phyloP scores from a whole-genome alignment of 23 tunicate genomes.

The Corella eumyota region DNA sequence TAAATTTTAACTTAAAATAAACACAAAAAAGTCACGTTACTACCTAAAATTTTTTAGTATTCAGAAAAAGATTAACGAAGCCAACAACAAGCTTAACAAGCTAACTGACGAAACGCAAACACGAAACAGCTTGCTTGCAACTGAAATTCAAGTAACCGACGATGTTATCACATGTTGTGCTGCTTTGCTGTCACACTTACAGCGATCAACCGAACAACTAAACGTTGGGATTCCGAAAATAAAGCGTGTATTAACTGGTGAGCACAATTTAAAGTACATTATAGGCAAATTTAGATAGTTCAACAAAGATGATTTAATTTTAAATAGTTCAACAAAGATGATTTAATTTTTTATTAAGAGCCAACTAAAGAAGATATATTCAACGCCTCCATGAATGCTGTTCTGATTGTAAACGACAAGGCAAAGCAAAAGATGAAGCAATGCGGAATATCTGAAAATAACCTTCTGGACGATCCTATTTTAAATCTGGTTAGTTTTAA shows the following conservation, averaged over 20 bases:
- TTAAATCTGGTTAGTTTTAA: neutral
- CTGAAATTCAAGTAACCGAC: neutral
- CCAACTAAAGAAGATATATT: no score
- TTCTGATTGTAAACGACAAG: neutral
- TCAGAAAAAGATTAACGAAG: neutral
- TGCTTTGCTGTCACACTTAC: constrained; percentile 1
- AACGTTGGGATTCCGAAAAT: constrained; percentile 7
- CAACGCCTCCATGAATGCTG: neutral
- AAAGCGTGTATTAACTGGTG: no score
- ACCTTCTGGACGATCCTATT: neutral
- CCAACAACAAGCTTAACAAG: neutral
- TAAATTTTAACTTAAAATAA: no score
- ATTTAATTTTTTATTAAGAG: no score
- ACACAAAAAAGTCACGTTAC: no score
- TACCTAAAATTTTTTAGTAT: no score
- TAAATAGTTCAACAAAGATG: no score
- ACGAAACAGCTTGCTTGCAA: no score
- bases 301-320: no score
- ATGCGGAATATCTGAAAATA: neutral
- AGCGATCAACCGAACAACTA: constrained; percentile 5
- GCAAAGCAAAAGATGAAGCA: neutral
- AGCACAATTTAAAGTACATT: no score
- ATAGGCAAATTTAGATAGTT: no score
- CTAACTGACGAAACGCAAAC: neutral
- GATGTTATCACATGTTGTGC: constrained; percentile 16